These are phyloP conservation scores for Neodiprion pinetum DNA, from an alignment of 1,140 invertebrate species.

Conservation along the genomic window DNA sequence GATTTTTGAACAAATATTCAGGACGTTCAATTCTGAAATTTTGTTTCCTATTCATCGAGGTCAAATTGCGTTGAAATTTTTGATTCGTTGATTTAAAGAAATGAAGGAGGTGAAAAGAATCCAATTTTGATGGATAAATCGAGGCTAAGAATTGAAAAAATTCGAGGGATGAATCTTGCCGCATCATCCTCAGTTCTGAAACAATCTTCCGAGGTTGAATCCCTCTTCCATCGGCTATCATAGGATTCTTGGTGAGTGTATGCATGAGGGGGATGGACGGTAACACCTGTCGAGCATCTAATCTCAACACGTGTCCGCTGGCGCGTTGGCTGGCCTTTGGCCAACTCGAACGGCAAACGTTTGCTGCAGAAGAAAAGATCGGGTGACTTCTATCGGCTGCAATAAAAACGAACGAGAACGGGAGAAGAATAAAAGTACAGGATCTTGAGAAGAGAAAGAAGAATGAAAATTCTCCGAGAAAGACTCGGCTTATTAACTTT, in stretches of 20 bases:
- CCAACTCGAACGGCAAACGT: slow-evolving; percentile 46
- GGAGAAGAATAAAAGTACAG: background rate
- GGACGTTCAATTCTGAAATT: no score
- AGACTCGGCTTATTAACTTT: no score
- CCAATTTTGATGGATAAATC: no score
- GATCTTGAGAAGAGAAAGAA: background rate
- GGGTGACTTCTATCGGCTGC: background rate
- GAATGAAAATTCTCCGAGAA: no score
- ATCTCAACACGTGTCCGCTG: slow-evolving; percentile 59
- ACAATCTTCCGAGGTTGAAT: slow-evolving; percentile 33
- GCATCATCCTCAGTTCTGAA: no score
- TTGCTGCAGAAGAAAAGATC: slow-evolving; percentile 36
- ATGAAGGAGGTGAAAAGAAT: no score
- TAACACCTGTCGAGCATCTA: slow-evolving; percentile 56
- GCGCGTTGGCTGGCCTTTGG: slow-evolving; percentile 54
- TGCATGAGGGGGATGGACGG: slow-evolving; percentile 30
- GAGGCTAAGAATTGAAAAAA: no score
- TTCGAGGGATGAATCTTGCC: no score
- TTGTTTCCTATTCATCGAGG: no score
- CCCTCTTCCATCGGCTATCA: slow-evolving; percentile 18
- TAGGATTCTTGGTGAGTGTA: slow-evolving; percentile 17
- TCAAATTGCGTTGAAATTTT: no score
- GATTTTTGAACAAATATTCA: no score
- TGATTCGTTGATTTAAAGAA: no score
- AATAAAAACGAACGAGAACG: background rate